Evolutionary conservation across 2,113 vertebrate genomes (phyloP), one percentile per base, ranked within the genome.

Genomic region (Callochromis pleurospilus): DNA sequence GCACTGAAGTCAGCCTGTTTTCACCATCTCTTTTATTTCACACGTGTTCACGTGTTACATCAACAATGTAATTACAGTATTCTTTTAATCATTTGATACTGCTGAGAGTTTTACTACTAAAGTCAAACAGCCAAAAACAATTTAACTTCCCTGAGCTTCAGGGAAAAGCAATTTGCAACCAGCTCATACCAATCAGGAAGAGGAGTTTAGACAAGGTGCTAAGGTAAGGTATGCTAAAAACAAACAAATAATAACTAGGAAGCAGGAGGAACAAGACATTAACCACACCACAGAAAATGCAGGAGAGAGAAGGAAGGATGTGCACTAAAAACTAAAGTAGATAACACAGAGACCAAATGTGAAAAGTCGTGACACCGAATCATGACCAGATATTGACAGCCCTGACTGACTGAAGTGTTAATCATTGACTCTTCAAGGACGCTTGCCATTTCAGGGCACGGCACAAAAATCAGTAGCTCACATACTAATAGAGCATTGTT

Each of bases 381-480:
- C 81, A 26, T 54, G 58, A 33, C 21, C 36, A 79, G 58, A 88
- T 90, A 92, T 88, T 17, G 88, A 88, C 83, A 86, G 36, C 3
- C 31, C 17, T 53, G 80, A 87, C 56, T 86, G 81, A 89, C 80
- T 89, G 87, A 93, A 90, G 87, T 92, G 92, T 89, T 90, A 91
- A 92, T 92, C 86, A 91, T 85, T 77, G 58, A 88, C 82, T 89
- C 9, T 62, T 85, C 89, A 91, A 93, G 86, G 90, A 90, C 49
- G 7, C 45, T 65, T 21, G 55, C 21, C 82, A 80, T 80, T 90
- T 21, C 8, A 68, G 86, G 82, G 58, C 68, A 75, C 17, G 79
- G 62, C 81, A 73, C 45, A 80, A 13, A 77, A 82, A 88, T 94
- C 87, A 55, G 84, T 92, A 82, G 77, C 38, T 84, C 56, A 79